These are phyloP conservation scores for Marmota monax DNA, from an alignment of 2,113 vertebrate genomes.

Conservation along the genomic window DNA sequence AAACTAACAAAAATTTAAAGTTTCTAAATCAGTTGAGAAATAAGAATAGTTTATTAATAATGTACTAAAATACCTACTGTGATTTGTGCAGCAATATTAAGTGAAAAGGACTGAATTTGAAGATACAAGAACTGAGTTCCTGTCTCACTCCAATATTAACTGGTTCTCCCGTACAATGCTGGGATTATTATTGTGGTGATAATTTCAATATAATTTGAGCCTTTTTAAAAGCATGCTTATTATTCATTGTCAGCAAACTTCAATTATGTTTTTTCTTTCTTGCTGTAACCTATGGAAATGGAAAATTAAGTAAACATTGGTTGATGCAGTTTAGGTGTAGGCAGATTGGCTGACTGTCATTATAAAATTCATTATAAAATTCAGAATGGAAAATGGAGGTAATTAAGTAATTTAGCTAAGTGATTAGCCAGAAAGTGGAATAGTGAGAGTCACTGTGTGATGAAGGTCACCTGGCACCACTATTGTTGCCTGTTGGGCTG, in stretches of 20 bases:
- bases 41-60: constrained; percentile 19
- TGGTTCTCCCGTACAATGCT: background rate
- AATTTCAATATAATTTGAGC: background rate
- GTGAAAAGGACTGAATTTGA: background rate
- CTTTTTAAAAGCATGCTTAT: background rate
- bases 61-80: constrained; percentile 15
- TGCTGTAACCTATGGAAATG: background rate
- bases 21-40: background rate
- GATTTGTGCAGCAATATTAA: background rate
- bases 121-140: background rate
- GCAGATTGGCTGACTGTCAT: background rate
- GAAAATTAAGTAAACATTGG: background rate
- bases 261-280: constrained; percentile 27
- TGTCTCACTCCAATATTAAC: background rate
- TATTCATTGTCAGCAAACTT: constrained; percentile 1
- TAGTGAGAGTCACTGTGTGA: background rate
- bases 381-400: background rate
- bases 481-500: background rate
- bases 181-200: background rate
- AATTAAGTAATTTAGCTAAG: background rate
- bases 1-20: background rate
- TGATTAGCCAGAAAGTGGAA: background rate
- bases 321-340: background rate
- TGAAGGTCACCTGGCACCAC: background rate
- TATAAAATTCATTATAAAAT: background rate